phyloP scores from a whole-genome alignment of 2,113 vertebrate genomes.

The Pollimyrus isidori region DNA sequence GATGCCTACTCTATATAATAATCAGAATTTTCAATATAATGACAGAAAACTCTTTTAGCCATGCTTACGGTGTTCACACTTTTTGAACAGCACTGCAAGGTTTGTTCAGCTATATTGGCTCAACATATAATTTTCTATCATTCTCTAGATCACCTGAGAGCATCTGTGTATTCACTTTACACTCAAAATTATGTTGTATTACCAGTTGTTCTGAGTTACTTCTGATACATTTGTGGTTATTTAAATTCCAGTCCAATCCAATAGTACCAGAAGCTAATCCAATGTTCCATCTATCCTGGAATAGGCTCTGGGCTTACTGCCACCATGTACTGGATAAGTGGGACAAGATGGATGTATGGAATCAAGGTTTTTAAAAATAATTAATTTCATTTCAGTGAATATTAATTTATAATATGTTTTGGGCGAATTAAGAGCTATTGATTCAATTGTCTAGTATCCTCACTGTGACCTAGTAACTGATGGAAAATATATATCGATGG shows the following conservation, averaged over 20 bases:
- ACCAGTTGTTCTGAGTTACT: background rate
- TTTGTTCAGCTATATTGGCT: background rate
- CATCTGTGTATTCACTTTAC: background rate
- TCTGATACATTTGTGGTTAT: background rate
- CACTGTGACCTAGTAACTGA: background rate
- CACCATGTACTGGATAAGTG: background rate
- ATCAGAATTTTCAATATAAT: background rate
- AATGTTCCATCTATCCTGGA: background rate
- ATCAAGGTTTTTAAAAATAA: background rate
- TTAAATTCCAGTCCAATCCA: background rate
- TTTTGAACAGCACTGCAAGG: background rate
- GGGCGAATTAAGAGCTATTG: background rate
- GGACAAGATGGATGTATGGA: background rate
- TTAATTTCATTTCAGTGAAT: background rate
- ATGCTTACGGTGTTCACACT: background rate
- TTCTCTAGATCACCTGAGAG: background rate
- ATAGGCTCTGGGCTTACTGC: background rate
- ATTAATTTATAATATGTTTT: background rate
- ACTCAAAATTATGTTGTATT: background rate
- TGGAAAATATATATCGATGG: background rate
- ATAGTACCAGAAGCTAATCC: background rate
- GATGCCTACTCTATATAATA: background rate
- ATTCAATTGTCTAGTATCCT: background rate
- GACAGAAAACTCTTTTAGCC: background rate
- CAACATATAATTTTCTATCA: background rate